Conservation (phyloP, 2,113 vertebrate species). For the Trogon surrucura region DNA sequence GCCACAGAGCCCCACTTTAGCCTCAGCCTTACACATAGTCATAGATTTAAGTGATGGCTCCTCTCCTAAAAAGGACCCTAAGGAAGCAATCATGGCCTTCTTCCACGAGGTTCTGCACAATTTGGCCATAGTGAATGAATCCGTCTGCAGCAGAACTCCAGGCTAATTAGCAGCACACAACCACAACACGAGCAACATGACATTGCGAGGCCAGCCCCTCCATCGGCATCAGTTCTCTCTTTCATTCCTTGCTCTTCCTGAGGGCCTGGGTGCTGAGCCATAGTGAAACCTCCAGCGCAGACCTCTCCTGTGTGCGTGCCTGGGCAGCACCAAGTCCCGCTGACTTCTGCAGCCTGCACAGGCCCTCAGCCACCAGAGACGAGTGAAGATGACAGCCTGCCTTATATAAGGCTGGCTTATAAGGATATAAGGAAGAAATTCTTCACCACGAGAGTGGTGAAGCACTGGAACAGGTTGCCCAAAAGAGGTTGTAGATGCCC, state of each 20-base stretch:
- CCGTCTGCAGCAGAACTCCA: not conserved
- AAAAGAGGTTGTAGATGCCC: no score
- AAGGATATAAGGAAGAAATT: no score
- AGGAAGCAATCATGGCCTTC: not conserved
- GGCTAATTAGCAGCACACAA: not conserved
- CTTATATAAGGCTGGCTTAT: not conserved
- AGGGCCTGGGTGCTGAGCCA: not conserved
- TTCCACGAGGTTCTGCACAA: not conserved
- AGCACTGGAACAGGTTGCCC: no score
- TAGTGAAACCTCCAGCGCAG: not conserved
- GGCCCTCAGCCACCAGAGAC: not conserved
- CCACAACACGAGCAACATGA: not conserved
- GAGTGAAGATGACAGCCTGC: not conserved
- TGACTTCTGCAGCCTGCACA: fast-evolving
- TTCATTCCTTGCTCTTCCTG: not conserved
- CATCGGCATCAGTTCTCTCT: not conserved
- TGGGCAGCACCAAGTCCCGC: fast-evolving
- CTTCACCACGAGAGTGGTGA: no score
- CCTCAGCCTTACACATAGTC: not conserved
- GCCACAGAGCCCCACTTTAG: not conserved
- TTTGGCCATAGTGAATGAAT: not conserved
- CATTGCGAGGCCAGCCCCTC: not conserved
- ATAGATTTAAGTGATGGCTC: not conserved
- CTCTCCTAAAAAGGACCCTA: not conserved
- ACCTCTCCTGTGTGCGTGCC: not conserved